These are phyloP conservation scores for Marcusenius ussheri DNA, from an alignment of 2,113 vertebrate genomes.

Conservation along the genomic window DNA sequence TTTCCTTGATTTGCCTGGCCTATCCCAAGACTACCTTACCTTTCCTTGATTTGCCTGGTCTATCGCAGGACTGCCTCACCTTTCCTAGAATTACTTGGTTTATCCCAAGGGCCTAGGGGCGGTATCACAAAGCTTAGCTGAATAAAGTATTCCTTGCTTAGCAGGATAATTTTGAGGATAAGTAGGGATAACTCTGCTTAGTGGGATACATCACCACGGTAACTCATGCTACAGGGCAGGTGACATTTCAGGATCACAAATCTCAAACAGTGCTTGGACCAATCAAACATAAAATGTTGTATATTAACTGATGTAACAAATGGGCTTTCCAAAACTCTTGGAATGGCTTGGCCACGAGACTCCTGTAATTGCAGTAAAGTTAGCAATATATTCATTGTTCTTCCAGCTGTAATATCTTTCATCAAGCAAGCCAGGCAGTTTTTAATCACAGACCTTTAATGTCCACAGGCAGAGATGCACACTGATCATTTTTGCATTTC, in stretches of 20 bases:
- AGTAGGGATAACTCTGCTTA: neutral
- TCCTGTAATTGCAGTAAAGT: neutral
- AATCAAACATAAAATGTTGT: neutral
- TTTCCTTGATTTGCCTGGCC: neutral
- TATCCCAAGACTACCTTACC: neutral
- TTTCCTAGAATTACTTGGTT: too few species aligned
- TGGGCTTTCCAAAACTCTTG: neutral
- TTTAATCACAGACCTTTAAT: neutral
- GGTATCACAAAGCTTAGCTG: neutral
- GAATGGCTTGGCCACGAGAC: neutral
- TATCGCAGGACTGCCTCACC: neutral
- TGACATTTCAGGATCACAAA: neutral
- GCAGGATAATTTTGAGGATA: neutral
- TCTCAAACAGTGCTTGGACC: neutral
- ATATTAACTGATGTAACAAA: neutral
- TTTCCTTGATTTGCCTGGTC: neutral
- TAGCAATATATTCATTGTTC: neutral
- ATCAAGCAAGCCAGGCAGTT: neutral
- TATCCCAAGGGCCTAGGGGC: neutral
- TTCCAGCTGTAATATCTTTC: neutral
- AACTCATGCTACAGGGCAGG: neutral
- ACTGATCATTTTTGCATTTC: neutral
- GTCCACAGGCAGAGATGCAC: neutral
- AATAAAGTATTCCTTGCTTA: neutral
- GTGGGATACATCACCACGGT: neutral